Evolutionary conservation across 2,888 invertebrate genomes (phyloP).

Genomic region (Melipona beecheii): DNA sequence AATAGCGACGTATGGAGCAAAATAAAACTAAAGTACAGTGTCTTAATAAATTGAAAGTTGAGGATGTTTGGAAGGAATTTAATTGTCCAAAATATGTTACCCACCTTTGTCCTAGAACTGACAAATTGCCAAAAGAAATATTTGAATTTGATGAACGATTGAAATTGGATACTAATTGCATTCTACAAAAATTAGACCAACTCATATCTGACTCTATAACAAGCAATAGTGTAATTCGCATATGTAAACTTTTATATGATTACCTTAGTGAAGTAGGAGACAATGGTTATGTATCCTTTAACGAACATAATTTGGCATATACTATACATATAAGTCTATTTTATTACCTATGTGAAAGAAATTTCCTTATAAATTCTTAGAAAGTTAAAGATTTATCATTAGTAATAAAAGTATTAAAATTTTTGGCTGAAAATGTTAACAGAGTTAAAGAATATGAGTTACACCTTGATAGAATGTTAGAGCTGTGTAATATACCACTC

Average conservation of each 20-base stretch:
- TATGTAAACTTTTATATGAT: constrained; percentile 68
- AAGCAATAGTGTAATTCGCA: constrained; percentile 60
- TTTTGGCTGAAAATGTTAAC: constrained; percentile 72
- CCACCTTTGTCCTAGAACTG: constrained; percentile 12
- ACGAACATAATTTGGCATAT: neutral
- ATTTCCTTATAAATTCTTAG: constrained; percentile 70
- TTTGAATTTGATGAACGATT: constrained; percentile 39
- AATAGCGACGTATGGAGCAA: neutral
- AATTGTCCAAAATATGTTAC: constrained; percentile 40
- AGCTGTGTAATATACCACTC: constrained; percentile 77
- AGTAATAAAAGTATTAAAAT: constrained; percentile 79
- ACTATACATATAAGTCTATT: neutral
- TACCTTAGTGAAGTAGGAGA: constrained; percentile 65
- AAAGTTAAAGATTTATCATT: constrained; percentile 78
- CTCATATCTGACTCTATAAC: constrained; percentile 72
- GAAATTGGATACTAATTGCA: constrained; percentile 48
- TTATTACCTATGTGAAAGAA: neutral
- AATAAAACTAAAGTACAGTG: neutral
- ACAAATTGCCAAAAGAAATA: constrained; percentile 21
- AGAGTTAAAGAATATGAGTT: constrained; percentile 69
- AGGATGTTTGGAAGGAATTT: constrained; percentile 39
- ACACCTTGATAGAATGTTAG: constrained; percentile 76
- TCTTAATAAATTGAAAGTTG: constrained; percentile 13
- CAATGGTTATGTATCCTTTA: constrained; percentile 78
- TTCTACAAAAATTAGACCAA: constrained; percentile 69